Percentiles rank a stretch among this genome's conserved stretches.
Evolutionary conservation across 2,797 vertebrate genomes (phyloP).

Genomic region (Gallinago stenura): DNA sequence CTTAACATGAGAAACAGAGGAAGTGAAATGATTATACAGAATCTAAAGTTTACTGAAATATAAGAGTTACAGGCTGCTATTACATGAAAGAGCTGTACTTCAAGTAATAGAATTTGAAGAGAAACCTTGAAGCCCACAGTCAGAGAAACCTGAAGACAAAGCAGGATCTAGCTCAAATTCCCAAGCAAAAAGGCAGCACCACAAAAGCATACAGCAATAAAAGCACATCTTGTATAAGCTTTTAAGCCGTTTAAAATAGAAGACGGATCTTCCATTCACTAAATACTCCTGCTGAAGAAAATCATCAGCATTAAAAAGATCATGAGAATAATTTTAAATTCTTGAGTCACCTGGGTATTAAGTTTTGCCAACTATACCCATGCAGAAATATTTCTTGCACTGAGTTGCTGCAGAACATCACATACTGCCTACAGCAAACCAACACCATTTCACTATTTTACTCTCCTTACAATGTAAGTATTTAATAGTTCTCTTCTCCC

Average conservation of each 20-base stretch:
- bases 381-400: not conserved
- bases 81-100: not conserved
- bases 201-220: conserved; percentile 10
- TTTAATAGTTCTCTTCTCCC: conserved; percentile 1
- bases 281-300: not conserved
- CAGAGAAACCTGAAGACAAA: not conserved
- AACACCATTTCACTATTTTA: not conserved
- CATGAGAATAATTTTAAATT: not conserved
- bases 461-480: not conserved
- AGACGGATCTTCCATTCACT: not conserved
- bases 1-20: not conserved
- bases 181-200: conserved; percentile 13
- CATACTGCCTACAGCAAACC: not conserved
- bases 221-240: conserved; percentile 14
- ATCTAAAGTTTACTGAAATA: not conserved
- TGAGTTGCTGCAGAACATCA: not conserved
- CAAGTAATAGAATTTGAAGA: not conserved
- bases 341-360: not conserved
- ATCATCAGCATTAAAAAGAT: not conserved
- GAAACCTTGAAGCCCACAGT: not conserved
- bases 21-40: conserved; percentile 14
- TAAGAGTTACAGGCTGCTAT: not conserved
- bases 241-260: not conserved
- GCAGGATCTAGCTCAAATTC: conserved; percentile 15
- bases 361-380: not conserved